phyloP scores from a whole-genome alignment of 2,888 invertebrate genomes.

The Podotricha telesiphe region DNA sequence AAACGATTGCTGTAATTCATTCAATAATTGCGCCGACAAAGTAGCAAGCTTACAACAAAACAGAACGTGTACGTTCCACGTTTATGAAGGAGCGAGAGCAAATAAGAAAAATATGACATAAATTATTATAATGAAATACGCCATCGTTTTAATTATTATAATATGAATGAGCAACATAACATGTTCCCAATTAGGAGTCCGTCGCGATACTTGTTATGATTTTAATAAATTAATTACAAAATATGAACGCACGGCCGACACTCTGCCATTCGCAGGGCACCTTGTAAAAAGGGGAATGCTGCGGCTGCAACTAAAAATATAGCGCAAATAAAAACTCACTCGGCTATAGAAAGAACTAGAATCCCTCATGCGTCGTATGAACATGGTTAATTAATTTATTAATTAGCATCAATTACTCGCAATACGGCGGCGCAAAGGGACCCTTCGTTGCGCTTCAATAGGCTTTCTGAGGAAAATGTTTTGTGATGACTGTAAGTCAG shows the following conservation, averaged over 20 bases:
- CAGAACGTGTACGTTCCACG: slow-evolving; percentile 45
- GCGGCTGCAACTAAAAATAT: slow-evolving; percentile 63
- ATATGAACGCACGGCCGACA: slow-evolving; percentile 24
- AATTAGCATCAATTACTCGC: slow-evolving; percentile 80
- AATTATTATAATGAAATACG: slow-evolving; percentile 60
- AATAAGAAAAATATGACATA: slow-evolving; percentile 65
- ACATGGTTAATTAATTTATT: slow-evolving; percentile 81
- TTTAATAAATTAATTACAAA: slow-evolving; percentile 69
- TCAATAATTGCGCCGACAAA: slow-evolving; percentile 42
- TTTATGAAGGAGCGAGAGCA: slow-evolving; percentile 56
- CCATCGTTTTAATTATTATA: slow-evolving; percentile 59
- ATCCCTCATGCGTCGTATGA: slow-evolving; percentile 71
- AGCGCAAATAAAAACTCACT: slow-evolving; percentile 55
- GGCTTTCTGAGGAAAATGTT: slow-evolving; percentile 67
- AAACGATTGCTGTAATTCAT: slow-evolving; percentile 35
- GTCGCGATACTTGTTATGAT: slow-evolving; percentile 48
- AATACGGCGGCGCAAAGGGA: slow-evolving; percentile 61
- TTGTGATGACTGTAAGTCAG: slow-evolving; percentile 60
- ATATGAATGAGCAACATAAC: slow-evolving; percentile 59
- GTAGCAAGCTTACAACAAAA: slow-evolving; percentile 55
- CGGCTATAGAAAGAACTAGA: slow-evolving; percentile 68
- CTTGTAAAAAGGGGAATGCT: slow-evolving; percentile 65
- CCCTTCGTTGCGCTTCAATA: slow-evolving; percentile 63
- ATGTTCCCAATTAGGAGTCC: slow-evolving; percentile 60
- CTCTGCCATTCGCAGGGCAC: slow-evolving; percentile 18